Base-by-base conservation (phyloP, 2,113 vertebrate genomes). In the Mirounga angustirostris region DNA sequence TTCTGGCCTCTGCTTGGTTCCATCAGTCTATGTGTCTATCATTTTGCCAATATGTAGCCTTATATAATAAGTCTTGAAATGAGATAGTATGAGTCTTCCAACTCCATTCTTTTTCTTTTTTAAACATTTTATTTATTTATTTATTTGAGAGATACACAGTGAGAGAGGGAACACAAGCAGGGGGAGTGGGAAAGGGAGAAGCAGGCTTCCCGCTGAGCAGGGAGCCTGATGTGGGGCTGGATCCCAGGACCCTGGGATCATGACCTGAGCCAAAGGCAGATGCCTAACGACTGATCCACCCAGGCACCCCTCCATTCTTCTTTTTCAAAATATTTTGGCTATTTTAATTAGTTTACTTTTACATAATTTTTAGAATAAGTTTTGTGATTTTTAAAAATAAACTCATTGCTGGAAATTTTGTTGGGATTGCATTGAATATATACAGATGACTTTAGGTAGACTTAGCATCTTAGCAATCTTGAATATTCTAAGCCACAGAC, bases 321-420 rank as follows among this genome's bases (percentile, higher is more conserved):
- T 40, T 69, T 93, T 89, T 69, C 79, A 69, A 36, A 73, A 74
- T n/a, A 78, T 71, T 74, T 52, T 83, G 76, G 30, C 33, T 82
- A 52, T 76, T 65, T n/a, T 87, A 19, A n/a, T 36, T 91, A 65
- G 33, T 82, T 91, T 65, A 13, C 22, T 40, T 94, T 83, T 52
- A 5, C 3, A 21, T 91, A 63, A 50, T 54, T 83, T 91, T 54
- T 94, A 83, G 69, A 84, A 83, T 91, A 22, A 69, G 16, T 28
- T 83, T 96, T 83, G n/a, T 89, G 24, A 65, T 50, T 92, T 91
- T 61, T 24, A 26, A 89, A 92, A 85, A 71, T 73, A 89, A 73
- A 63, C 9, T 46, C 19, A 76, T 73, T 61, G 10, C 63, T 56
- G 4, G 13, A 22, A 58, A 19, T 94, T 89, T 73, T 83, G 50